Conservation (phyloP, 2,113 vertebrate species). For the Nesogale talazaci region DNA sequence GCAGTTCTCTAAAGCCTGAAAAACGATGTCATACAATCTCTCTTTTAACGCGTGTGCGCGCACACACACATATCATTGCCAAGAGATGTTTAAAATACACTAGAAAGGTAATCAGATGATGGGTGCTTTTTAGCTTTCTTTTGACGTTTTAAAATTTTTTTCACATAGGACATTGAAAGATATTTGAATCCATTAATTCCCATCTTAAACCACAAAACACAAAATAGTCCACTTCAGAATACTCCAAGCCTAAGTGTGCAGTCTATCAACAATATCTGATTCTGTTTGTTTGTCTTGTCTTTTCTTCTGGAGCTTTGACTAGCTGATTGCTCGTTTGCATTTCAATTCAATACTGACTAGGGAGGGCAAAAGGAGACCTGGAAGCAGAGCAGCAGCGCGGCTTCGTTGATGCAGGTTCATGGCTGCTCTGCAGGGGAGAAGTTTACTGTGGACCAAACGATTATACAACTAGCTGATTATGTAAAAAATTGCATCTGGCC, state of each 20-base stretch:
- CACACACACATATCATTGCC: neutral
- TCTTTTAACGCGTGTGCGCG: neutral
- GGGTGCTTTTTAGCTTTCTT: neutral
- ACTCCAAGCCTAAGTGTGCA: neutral
- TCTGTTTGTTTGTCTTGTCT: neutral
- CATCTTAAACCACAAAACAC: neutral
- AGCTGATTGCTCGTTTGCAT: neutral
- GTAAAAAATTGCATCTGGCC: too few relatives aligned
- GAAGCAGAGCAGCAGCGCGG: neutral
- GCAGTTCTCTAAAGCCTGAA: slow-evolving; percentile 41
- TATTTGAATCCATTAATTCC: neutral
- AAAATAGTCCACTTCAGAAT: neutral
- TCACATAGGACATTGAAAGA: neutral
- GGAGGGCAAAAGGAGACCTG: neutral
- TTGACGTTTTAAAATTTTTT: slow-evolving; percentile 31
- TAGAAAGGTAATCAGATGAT: neutral
- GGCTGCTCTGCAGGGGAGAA: neutral
- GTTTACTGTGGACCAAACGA: neutral
- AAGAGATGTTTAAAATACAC: neutral
- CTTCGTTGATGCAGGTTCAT: neutral
- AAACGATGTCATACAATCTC: neutral
- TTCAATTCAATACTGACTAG: neutral
- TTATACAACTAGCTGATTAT: neutral
- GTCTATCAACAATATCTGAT: neutral
- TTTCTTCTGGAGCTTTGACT: neutral